A percentile compares a stretch with the other conserved stretches of the same genome.
phyloP scores from a whole-genome alignment of 2,888 invertebrate genomes.

The Smittia aterrima region DNA sequence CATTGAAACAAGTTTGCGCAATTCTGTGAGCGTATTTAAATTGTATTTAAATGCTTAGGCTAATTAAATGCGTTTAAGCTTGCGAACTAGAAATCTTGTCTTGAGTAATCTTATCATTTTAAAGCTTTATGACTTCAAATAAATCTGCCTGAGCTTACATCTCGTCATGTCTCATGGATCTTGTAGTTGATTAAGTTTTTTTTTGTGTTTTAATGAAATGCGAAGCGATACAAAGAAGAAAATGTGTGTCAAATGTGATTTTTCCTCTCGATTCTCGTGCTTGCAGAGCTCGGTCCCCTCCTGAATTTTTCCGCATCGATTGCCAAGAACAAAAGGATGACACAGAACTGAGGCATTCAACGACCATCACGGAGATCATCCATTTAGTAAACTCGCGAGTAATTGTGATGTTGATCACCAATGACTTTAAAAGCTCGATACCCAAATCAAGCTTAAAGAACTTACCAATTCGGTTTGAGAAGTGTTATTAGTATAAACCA shows the following conservation, averaged over 20 bases:
- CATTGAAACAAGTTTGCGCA: background rate
- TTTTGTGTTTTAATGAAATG: background rate
- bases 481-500: background rate
- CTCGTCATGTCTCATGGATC: background rate
- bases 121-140: background rate
- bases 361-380: background rate
- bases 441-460: background rate
- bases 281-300: background rate
- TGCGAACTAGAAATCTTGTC: background rate
- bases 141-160: background rate
- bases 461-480: background rate
- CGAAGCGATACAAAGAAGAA: background rate
- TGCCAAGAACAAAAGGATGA: conserved; percentile 28
- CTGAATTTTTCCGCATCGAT: conserved; percentile 9
- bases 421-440: background rate
- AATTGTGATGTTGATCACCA: background rate
- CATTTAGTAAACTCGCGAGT: background rate
- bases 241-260: conserved; percentile 21
- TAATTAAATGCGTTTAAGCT: background rate
- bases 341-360: background rate
- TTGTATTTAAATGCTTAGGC: background rate
- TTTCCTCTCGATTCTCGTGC: background rate
- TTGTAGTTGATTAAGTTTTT: background rate
- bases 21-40: background rate
- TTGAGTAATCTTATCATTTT: background rate